Percentiles rank a stretch among this genome's conserved stretches.
Evolutionary conservation across 2,888 invertebrate genomes (phyloP).

Genomic region (Platycheirus albimanus): DNA sequence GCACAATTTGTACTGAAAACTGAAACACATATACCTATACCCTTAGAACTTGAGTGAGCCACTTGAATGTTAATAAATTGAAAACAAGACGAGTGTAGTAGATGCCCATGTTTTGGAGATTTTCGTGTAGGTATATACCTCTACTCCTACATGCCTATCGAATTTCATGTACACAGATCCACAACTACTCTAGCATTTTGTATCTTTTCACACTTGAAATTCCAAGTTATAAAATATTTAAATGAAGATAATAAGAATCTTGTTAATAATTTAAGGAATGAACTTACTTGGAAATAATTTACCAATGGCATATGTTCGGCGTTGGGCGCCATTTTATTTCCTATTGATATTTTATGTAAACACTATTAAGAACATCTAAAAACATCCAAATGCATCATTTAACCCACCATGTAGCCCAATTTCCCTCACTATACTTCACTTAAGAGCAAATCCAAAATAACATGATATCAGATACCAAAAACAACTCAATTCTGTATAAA

Average conservation of each 20-base stretch:
- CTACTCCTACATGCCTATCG: too few relatives aligned
- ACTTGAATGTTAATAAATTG: conserved; percentile 45
- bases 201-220: conserved; percentile 12
- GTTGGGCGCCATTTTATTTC: conserved; percentile 37
- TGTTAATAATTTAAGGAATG: not conserved
- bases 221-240: conserved; percentile 50
- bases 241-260: conserved; percentile 19
- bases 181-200: too few relatives aligned
- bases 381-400: conserved; percentile 24
- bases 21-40: conserved; percentile 23
- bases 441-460: not conserved
- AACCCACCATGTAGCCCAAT: too few relatives aligned
- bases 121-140: not conserved
- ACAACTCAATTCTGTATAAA: conserved; percentile 32
- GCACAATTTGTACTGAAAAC: conserved; percentile 1
- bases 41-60: not conserved
- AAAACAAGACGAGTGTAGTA: conserved; percentile 22
- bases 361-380: not conserved
- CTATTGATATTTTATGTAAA: not conserved
- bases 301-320: not conserved
- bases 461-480: conserved; percentile 2
- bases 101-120: conserved; percentile 19
- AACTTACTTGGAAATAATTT: not conserved
- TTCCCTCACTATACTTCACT: not conserved
- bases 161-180: too few relatives aligned